Evolutionary conservation across 1,140 invertebrate species (phyloP).

Genomic region (Papilio machaon): DNA sequence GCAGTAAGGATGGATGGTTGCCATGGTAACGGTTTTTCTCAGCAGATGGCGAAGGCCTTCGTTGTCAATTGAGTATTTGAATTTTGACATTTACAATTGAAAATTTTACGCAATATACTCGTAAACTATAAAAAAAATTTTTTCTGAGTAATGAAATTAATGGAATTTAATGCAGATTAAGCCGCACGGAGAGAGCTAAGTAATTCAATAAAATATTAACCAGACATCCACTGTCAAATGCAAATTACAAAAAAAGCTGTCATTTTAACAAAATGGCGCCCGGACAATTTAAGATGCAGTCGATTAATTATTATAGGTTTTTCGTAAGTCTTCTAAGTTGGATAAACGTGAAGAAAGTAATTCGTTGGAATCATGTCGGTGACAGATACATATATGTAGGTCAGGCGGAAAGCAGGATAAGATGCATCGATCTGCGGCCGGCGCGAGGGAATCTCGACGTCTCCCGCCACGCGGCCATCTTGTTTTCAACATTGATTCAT

Average conservation of each 20-base stretch:
- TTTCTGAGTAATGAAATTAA: too few relatives aligned
- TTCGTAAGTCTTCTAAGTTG: not conserved
- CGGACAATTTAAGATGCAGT: not conserved
- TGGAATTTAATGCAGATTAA: too few relatives aligned
- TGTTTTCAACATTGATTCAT: conserved; percentile 9
- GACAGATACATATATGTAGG: conserved; percentile 27
- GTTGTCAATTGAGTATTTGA: too few relatives aligned
- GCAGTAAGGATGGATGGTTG: too few relatives aligned
- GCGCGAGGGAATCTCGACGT: conserved; percentile 33
- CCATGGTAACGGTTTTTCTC: too few relatives aligned
- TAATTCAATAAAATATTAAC: too few relatives aligned
- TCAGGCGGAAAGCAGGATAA: conserved; percentile 31
- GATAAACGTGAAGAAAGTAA: not conserved
- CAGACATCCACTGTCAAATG: not conserved
- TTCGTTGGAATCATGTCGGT: not conserved
- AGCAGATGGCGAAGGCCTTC: too few relatives aligned
- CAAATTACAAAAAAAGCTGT: not conserved
- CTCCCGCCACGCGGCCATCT: conserved; percentile 4
- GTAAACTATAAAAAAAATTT: too few relatives aligned
- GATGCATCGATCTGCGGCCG: conserved; percentile 37
- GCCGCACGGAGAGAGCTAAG: too few relatives aligned
- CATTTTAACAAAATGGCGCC: not conserved
- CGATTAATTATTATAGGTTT: not conserved
- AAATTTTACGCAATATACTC: too few relatives aligned
- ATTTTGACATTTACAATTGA: too few relatives aligned